These are phyloP conservation scores for Microctenopoma stevenorrisi DNA, from an alignment of 2,797 vertebrate species.

Conservation along the genomic window DNA sequence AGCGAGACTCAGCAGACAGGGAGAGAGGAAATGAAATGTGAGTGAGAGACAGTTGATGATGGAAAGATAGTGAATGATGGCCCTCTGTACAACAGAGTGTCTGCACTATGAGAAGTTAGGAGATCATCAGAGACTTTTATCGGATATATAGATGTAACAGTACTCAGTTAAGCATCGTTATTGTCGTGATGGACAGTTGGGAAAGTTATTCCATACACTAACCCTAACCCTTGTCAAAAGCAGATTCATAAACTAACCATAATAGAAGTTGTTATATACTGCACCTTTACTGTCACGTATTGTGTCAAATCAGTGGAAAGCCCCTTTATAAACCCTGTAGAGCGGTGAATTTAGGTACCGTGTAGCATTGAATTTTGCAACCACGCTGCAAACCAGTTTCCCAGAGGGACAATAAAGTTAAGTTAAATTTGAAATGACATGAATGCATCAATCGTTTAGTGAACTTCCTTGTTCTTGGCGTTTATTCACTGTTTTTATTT, in stretches of 20 bases:
- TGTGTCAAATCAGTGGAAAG: too few relatives aligned
- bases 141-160: neutral
- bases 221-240: neutral
- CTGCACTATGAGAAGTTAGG: too few relatives aligned
- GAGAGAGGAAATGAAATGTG: conserved; percentile 63
- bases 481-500: conserved; percentile 2
- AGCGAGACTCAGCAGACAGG: conserved; percentile 1
- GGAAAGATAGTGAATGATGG: conserved; percentile 10
- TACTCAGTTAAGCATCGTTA: neutral
- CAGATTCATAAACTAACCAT: neutral
- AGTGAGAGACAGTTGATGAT: conserved; percentile 25
- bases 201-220: neutral
- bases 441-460: neutral
- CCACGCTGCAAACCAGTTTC: too few relatives aligned
- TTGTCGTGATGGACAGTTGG: neutral
- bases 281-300: too few relatives aligned
- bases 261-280: neutral
- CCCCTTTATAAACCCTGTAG: too few relatives aligned
- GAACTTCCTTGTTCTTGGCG: neutral
- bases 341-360: too few relatives aligned
- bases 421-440: neutral
- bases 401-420: too few relatives aligned
- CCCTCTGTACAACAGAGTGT: neutral
- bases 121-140: neutral
- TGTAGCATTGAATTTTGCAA: too few relatives aligned